Base-by-base conservation (phyloP, 2,113 vertebrate genomes). In the Anser brachyrhynchus region DNA sequence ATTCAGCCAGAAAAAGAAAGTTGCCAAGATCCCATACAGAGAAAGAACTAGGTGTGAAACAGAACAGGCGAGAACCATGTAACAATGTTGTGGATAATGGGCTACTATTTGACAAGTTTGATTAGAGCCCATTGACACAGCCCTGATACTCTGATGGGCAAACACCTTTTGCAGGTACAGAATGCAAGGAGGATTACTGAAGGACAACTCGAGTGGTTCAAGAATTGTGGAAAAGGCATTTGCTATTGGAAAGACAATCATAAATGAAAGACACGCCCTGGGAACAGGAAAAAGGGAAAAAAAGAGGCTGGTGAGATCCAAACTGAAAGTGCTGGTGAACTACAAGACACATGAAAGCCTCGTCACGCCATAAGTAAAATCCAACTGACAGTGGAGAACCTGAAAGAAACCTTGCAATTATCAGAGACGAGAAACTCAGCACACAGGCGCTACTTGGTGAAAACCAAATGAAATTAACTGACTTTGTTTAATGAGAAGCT, bases 391-490 rank as follows among this genome's bases (percentile, higher is more conserved):
- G 25, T 41, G 22, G 49, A 61, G 84, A 84, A 80, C 37, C 66
- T 33, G 2, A 70, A 89, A 91, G 66, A 89, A 89, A 84, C 33
- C 35, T 81, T 74, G 43, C 78, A 77, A 41, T 84, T 81, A 92
- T 28, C 54, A 73, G 49, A 94, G 80, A 86, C 22, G 67, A 73
- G 79, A 81, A 92, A 87, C 82, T 93, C 54, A 85, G 71, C 41
- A 83, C 2, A 8, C 54, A 79, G 35, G 51, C 77, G 87, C 0
- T 1, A 71, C 80, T 91, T 2, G 0, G 75, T 89, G 66, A 92
- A 96, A 96, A 93, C 70, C 67, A 79, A 94, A 94, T 64, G 70
- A 93, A 96, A 94, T 95, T 94, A 96, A 96, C 93, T 84, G 93
- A 90, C 95, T 95, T 87, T 71, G 84, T 93, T 93, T 94, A 95